A percentile compares a stretch with the other conserved stretches of the same genome.
phyloP scores from a whole-genome alignment of 2,888 invertebrate species.

The Mythimna pallens region DNA sequence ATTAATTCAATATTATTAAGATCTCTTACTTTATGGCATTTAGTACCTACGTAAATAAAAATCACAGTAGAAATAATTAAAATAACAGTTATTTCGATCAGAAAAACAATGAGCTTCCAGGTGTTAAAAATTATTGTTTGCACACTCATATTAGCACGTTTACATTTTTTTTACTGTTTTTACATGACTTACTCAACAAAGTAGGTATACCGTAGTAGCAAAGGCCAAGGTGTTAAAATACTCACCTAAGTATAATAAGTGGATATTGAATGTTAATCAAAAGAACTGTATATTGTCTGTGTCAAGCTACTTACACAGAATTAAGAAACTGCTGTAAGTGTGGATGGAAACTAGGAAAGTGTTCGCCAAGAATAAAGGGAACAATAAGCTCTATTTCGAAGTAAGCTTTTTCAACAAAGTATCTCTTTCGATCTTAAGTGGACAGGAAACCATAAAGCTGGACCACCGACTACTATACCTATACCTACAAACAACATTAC shows the following conservation, averaged over 20 bases:
- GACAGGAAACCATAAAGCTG: conserved; percentile 37
- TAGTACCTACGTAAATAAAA: neutral
- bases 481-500: conserved; percentile 34
- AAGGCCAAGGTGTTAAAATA: conserved; percentile 36
- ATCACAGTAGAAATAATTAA: conserved; percentile 22
- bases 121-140: conserved; percentile 49
- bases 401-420: conserved; percentile 18
- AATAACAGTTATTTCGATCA: conserved; percentile 19
- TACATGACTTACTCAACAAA: conserved; percentile 14
- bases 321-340: neutral
- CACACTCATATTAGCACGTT: conserved; percentile 27
- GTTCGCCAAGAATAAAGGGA: conserved; percentile 7
- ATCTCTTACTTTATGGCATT: conserved; percentile 32
- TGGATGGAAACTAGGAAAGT: neutral
- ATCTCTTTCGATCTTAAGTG: conserved; percentile 19
- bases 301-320: neutral
- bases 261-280: conserved; percentile 9
- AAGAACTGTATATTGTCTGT: conserved; percentile 11
- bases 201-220: neutral
- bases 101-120: conserved; percentile 44
- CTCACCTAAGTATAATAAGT: conserved; percentile 8
- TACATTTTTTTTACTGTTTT: conserved; percentile 16
- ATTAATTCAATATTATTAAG: conserved; percentile 49
- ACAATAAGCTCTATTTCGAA: neutral
- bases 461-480: conserved; percentile 10